Conservation (phyloP, 92 coral and sea anemone genomes). For the Parazoanthus atlanticus region DNA sequence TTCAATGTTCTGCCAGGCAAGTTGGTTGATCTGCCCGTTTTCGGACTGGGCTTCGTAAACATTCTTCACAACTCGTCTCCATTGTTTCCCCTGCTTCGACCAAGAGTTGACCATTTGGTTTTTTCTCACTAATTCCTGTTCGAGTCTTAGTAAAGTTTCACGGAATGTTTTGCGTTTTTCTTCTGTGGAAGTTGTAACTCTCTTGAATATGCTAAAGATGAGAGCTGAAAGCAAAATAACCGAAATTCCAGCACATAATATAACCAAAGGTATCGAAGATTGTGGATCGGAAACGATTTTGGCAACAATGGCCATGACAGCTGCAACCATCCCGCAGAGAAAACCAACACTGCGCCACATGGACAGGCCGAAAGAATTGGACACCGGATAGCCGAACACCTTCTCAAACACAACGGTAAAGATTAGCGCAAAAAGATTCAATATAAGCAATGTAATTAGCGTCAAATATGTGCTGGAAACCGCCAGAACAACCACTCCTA, state of each 20-base stretch:
- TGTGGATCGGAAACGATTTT: conserved; percentile 56
- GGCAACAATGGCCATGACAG: conserved; percentile 75
- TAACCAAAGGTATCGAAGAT: conserved; percentile 68
- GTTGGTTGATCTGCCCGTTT: conserved; percentile 53
- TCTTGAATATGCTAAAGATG: conserved; percentile 62
- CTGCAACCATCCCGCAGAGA: conserved; percentile 68
- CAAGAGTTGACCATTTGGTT: conserved; percentile 85
- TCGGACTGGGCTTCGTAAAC: conserved; percentile 87
- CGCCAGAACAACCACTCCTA: conserved; percentile 86
- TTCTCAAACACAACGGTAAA: conserved; percentile 77
- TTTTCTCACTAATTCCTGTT: conserved; percentile 67
- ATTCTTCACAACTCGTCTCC: conserved; percentile 86
- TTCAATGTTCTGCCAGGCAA: conserved; percentile 52
- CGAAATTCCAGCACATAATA: conserved; percentile 73
- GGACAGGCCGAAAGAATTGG: conserved; percentile 82
- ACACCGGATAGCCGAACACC: conserved; percentile 58
- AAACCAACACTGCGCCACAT: conserved; percentile 88
- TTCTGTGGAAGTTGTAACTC: conserved; percentile 77
- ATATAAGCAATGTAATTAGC: conserved; percentile 59
- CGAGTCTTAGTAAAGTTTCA: conserved; percentile 61
- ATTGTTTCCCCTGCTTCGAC: conserved; percentile 74
- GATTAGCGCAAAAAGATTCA: conserved; percentile 70
- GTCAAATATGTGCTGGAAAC: conserved; percentile 57
- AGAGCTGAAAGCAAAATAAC: conserved; percentile 67
- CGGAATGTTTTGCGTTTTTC: conserved; percentile 82